These are phyloP conservation scores for Mythimna ferrago DNA, from an alignment of 2,888 invertebrate species.

Conservation along the genomic window DNA sequence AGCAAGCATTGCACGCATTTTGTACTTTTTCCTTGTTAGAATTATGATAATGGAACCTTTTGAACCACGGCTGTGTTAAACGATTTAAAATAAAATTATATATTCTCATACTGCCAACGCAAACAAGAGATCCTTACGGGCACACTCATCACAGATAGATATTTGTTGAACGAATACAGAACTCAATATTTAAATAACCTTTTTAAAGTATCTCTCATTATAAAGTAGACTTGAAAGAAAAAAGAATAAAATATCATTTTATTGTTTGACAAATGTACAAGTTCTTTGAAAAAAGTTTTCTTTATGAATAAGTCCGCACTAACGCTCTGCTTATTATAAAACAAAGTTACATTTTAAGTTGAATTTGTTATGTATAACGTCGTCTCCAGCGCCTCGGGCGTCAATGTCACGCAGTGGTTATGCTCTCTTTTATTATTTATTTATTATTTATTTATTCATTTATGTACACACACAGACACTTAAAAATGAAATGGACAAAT, in stretches of 20 bases:
- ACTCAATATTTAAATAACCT: conserved; percentile 29
- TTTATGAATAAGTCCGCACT: neutral
- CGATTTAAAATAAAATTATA: conserved; percentile 67
- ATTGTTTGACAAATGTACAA: conserved; percentile 4
- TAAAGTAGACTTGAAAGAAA: conserved; percentile 6
- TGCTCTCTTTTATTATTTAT: conserved; percentile 63
- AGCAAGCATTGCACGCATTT: conserved; percentile 79
- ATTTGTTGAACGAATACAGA: conserved; percentile 30
- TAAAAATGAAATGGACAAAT: too few species aligned
- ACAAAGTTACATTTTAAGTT: conserved; percentile 47
- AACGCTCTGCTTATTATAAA: conserved; percentile 39
- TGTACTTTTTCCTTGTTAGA: conserved; percentile 77
- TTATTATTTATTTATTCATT: too few species aligned
- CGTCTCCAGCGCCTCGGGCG: conserved; percentile 30
- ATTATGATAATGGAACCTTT: conserved; percentile 82
- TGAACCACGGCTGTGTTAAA: conserved; percentile 70
- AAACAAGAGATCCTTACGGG: conserved; percentile 30
- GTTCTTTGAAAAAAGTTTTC: neutral
- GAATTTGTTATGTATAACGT: conserved; percentile 40
- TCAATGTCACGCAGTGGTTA: conserved; percentile 53
- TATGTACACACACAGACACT: too few species aligned
- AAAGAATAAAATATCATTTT: conserved; percentile 2
- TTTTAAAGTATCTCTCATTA: conserved; percentile 33
- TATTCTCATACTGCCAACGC: conserved; percentile 34
- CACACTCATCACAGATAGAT: conserved; percentile 27